A percentile compares a stretch with the other conserved stretches of the same genome.
phyloP scores from a whole-genome alignment of 2,113 vertebrate genomes.

The Pterophyllum scalare region DNA sequence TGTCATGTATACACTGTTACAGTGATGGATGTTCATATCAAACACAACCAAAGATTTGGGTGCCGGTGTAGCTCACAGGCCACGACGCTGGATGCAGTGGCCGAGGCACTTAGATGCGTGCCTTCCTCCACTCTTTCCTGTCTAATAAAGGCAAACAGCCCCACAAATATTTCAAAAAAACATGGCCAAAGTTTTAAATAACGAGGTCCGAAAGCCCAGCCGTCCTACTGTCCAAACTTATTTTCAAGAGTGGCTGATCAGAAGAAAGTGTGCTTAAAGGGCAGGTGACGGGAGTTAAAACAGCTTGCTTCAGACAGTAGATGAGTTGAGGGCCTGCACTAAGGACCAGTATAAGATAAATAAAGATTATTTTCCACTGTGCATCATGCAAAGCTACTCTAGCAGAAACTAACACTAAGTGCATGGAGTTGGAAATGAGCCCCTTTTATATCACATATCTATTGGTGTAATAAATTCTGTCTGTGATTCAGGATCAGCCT shows the following conservation, averaged over 20 bases:
- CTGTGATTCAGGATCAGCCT: conserved; percentile 64
- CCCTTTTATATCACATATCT: not conserved
- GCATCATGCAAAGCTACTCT: not conserved
- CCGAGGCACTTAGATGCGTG: not conserved
- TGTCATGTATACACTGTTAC: not conserved
- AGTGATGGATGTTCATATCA: not conserved
- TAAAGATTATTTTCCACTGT: not conserved
- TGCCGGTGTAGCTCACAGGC: not conserved
- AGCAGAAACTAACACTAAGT: not conserved
- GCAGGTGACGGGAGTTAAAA: accelerated
- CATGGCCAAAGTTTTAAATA: not conserved
- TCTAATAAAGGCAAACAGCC: not conserved
- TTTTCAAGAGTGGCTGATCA: not conserved
- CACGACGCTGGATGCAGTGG: not conserved
- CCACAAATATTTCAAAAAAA: not conserved
- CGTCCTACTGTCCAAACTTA: not conserved
- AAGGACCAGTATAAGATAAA: not conserved
- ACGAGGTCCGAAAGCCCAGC: not conserved
- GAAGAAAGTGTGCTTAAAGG: too few relatives aligned
- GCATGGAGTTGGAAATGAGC: not conserved
- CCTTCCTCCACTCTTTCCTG: not conserved
- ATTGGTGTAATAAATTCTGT: not conserved
- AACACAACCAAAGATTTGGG: not conserved
- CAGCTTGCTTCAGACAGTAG: not conserved
- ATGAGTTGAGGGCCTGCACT: accelerated